Conservation (phyloP, 2,113 vertebrate genomes). For the Cryptotis parvus region DNA sequence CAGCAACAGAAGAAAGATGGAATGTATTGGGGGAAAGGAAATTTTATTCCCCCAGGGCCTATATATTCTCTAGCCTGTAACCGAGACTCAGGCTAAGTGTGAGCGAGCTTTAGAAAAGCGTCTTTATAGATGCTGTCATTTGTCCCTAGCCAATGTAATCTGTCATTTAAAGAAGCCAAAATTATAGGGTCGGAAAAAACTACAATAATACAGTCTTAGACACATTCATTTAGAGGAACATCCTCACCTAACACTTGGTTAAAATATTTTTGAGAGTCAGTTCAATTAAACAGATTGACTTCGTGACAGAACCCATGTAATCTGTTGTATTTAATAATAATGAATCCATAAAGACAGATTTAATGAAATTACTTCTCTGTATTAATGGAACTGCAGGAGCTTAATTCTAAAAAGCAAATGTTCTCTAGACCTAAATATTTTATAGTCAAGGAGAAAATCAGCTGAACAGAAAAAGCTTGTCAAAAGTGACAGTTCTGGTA, state of each 20-base stretch:
- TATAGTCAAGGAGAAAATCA: constrained; percentile 47
- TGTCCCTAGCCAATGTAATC: constrained; percentile 17
- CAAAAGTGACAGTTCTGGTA: constrained; percentile 20
- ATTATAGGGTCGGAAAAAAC: constrained; percentile 36
- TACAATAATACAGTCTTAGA: not conserved
- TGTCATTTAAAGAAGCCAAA: constrained; percentile 56
- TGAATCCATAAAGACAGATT: not conserved
- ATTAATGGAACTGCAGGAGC: constrained; percentile 29
- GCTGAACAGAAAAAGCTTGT: constrained; percentile 38
- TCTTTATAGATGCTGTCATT: not conserved
- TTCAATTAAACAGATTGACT: constrained; percentile 1
- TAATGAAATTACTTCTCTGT: constrained; percentile 11
- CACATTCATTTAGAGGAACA: constrained; percentile 28
- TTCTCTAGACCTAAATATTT: constrained; percentile 42
- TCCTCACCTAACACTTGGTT: constrained; percentile 40
- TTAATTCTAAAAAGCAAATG: constrained; percentile 37
- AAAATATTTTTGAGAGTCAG: constrained; percentile 31
- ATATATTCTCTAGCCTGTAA: not conserved
- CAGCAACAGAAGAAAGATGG: not conserved
- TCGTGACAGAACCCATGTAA: not conserved
- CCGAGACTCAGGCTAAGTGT: not conserved
- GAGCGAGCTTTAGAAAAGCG: not conserved
- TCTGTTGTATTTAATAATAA: constrained; percentile 14
- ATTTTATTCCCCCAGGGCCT: not conserved
- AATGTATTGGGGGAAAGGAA: not conserved